These are phyloP conservation scores for Schlechtendalia chinensis DNA, from an alignment of 1,140 invertebrate genomes.

Conservation along the genomic window DNA sequence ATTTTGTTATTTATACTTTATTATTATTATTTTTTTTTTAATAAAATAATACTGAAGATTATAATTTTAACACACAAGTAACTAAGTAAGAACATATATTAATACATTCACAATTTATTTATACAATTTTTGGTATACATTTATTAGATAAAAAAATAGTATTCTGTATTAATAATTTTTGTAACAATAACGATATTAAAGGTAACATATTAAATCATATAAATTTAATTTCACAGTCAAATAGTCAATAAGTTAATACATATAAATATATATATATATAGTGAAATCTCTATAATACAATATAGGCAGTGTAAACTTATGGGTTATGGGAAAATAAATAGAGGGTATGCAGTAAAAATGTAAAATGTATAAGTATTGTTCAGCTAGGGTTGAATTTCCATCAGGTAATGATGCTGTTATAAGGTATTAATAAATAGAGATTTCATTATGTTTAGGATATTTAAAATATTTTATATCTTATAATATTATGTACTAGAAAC, in stretches of 20 bases:
- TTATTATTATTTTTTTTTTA: too few species aligned
- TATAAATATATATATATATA: neutral
- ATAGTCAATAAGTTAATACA: neutral
- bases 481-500: neutral
- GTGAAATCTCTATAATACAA: too few species aligned
- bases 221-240: neutral
- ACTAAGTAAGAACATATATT: neutral
- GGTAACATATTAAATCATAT: neutral
- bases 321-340: too few species aligned
- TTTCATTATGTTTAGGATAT: neutral
- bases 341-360: too few species aligned
- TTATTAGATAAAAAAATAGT: neutral
- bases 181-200: constrained; percentile 5
- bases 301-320: too few species aligned
- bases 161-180: neutral
- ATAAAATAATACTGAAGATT: too few species aligned
- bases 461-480: too few species aligned
- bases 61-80: neutral
- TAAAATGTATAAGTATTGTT: neutral
- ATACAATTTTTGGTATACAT: constrained; percentile 6
- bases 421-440: neutral
- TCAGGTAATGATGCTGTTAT: too few species aligned
- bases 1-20: too few species aligned
- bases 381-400: too few species aligned
- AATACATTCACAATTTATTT: constrained; percentile 5